Evolutionary conservation across 2,113 vertebrate species (phyloP), one percentile per base, ranked within the genome.

Genomic region (Myiozetetes cayanensis): DNA sequence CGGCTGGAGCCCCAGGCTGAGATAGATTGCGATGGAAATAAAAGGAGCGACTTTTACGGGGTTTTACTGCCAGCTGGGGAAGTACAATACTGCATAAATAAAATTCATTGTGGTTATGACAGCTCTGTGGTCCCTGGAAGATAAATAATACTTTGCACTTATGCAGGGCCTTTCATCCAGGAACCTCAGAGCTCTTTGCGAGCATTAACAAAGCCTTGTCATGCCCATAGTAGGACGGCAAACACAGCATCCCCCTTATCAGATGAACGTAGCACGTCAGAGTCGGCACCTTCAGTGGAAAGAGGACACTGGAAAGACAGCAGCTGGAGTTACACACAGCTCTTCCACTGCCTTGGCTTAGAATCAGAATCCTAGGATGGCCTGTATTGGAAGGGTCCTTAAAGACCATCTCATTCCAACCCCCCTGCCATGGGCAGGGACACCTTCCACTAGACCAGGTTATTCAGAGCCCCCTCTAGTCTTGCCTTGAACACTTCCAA

Each of bases 91-190:
- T 72, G 74, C 82, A 72, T 96, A 96, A 97, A 94, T 96, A 90
- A 94, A 87, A 91, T 53, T 76, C 43, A 22, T 94, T 91, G 41
- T 2, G n/a, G 35, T 78, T 96, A 85, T 89, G 95, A 89, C 85
- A 91, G 90, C 83, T 94, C 93, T 62, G 59, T 91, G 68, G 85
- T 95, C 94, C 85, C 93, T 90, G 89, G 87, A 92, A 97, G 90
- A 95, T 94, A 96, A 97, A 94, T 95, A 95, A 92, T 33, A 53
- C 92, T 92, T 92, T 89, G 73, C 70, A 74, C 85, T 96, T 93
- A 74, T 33, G 2, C 55, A 17, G 65, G 13, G 27, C 65, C 82
- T 89, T 91, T 88, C 35, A 4, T 94, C 76, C 85, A 90, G 89
- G 80, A 95, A 33, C 76, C 63, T 91, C 82, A 39, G 79, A 89